Evolutionary conservation across 1,140 invertebrate genomes (phyloP), one percentile per base, ranked within the genome.

Genomic region (Caenorhabditis remanei): DNA sequence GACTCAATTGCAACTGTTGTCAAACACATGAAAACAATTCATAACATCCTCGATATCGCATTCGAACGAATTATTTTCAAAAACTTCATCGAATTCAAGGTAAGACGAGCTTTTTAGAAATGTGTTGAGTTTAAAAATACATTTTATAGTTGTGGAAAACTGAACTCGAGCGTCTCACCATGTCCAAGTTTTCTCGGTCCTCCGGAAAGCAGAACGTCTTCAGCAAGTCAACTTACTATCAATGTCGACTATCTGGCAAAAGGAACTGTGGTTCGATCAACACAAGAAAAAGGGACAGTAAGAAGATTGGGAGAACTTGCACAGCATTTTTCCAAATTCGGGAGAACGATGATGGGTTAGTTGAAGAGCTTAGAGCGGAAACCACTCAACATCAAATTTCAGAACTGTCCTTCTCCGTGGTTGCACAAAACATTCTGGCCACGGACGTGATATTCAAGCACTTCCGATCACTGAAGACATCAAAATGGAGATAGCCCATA

Each of bases 191-290:
- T 11, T 53, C 46, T 14, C 43, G 71, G 53, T 24, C 71, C 7
- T 79, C 71, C 11, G 71, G 71, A 24, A 79, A 53, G 13, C 43
- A 48, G 11, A 79, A 79, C 46, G 24, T 50, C 5, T 79, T 24
- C 21, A 79, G 71, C 46, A 79, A 79, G 24, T 79, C 71, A 4
- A 79, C 71, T 46, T 79, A 79, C 11, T 79, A 79, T 24, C 71
- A 79, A 48, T 79, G 71, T 21, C 46, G 21, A 9, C 7, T 46
- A 16, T 79, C 71, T 21, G 71, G 71, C 21, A 48, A 71, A 3
- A 71, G 19, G 14, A 40, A 40, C 4, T 32, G 40, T 9, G 40
- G 63, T 32, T 5, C 11, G 0, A 4, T 0, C 4, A 14, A 46
- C 1, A 13, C 24, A n/a, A 79, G 71, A 50, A 50, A 24, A 5